phyloP scores from a whole-genome alignment of 2,797 vertebrate species.

The Pangasius mekongensis region DNA sequence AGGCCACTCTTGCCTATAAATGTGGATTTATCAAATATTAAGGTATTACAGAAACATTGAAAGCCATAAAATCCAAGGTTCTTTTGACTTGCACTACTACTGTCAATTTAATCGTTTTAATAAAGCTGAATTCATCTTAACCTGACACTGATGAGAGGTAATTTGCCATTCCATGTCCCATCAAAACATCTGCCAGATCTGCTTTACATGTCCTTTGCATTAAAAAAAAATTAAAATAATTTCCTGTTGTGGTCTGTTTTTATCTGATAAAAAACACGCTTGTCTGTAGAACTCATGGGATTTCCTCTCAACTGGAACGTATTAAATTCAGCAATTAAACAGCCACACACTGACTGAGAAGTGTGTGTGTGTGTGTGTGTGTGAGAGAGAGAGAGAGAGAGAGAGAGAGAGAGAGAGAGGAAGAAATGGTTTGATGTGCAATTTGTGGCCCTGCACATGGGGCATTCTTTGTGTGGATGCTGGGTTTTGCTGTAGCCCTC shows the following conservation, averaged over 20 bases:
- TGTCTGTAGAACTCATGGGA: conserved; percentile 63
- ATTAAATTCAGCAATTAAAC: conserved; percentile 74
- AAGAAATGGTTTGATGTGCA: conserved; percentile 77
- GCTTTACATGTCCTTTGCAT: conserved; percentile 6
- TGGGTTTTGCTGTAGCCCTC: conserved; percentile 68
- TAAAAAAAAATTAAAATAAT: conserved; percentile 31
- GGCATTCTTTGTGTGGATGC: conserved; percentile 71
- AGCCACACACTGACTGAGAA: conserved; percentile 65
- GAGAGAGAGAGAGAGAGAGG: conserved; percentile 62
- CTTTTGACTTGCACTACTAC: not conserved
- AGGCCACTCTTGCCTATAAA: not conserved
- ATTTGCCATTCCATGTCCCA: conserved; percentile 5
- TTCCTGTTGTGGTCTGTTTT: conserved; percentile 54
- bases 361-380: conserved; percentile 7
- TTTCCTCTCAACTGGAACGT: conserved; percentile 67
- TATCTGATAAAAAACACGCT: conserved; percentile 62
- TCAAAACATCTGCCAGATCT: conserved; percentile 27
- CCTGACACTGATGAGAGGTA: not conserved
- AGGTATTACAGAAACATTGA: not conserved
- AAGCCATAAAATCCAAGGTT: not conserved
- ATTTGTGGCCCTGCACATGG: conserved; percentile 75
- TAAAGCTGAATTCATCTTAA: conserved; percentile 18
- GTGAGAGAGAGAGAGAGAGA: conserved; percentile 48
- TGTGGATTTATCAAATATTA: conserved; percentile 6
- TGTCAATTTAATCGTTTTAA: not conserved